These are phyloP conservation scores for Vultur gryphus DNA, from an alignment of 2,797 vertebrate species.

Conservation along the genomic window DNA sequence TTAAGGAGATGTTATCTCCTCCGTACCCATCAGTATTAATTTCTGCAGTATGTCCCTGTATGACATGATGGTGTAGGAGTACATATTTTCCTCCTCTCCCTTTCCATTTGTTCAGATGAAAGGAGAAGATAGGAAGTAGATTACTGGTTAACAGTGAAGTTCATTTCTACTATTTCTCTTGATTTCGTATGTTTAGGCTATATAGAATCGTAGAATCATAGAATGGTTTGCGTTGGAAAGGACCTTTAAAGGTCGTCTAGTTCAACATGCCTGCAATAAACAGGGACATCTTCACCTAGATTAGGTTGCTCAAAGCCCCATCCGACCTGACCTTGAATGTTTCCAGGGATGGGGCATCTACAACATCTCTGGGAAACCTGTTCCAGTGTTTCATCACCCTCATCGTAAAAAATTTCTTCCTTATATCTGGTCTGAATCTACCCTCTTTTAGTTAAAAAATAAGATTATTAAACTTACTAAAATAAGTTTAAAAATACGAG, in stretches of 20 bases:
- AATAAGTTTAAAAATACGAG: background rate
- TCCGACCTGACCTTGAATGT: background rate
- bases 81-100: background rate
- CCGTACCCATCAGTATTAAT: background rate
- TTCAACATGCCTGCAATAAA: fast-evolving
- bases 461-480: background rate
- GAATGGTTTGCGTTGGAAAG: background rate
- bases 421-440: background rate
- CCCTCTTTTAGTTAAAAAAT: background rate
- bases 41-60: background rate
- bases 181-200: background rate
- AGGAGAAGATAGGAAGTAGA: background rate
- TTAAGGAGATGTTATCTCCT: background rate
- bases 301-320: fast-evolving
- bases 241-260: background rate
- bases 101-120: background rate
- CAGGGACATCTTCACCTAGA: background rate
- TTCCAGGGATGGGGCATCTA: background rate
- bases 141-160: background rate
- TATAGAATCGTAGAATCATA: background rate
- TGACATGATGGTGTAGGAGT: background rate
- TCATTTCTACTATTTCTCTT: background rate
- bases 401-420: background rate
- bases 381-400: no score
- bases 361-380: fast-evolving